A percentile compares a stretch with the other conserved stretches of the same genome.
phyloP scores from a whole-genome alignment of 2,888 invertebrate genomes.

The Parelbella ahira region DNA sequence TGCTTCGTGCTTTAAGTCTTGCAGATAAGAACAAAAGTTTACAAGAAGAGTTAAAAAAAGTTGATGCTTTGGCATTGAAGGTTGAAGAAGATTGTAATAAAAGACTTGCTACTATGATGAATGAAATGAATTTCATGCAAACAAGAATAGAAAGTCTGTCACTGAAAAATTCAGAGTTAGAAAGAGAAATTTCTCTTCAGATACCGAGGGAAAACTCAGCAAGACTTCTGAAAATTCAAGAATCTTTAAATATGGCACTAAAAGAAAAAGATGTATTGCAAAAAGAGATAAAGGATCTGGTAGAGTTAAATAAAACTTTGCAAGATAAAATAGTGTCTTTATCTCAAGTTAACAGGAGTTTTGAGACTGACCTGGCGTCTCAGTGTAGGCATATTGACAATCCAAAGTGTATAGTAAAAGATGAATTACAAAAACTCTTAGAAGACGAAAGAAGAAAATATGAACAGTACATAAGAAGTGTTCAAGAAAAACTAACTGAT shows the following conservation, averaged over 20 bases:
- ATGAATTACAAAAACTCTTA: conserved; percentile 58
- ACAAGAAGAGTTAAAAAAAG: conserved; percentile 85
- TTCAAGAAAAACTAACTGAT: conserved; percentile 63
- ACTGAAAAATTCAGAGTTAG: conserved; percentile 69
- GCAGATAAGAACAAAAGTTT: conserved; percentile 87
- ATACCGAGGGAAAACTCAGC: conserved; percentile 38
- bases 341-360: conserved; percentile 44
- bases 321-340: conserved; percentile 62
- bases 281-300: conserved; percentile 67
- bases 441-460: conserved; percentile 67
- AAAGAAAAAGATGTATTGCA: conserved; percentile 68
- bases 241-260: conserved; percentile 44
- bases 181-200: conserved; percentile 77
- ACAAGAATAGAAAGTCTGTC: conserved; percentile 72
- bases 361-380: conserved; percentile 32
- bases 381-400: conserved; percentile 31
- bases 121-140: conserved; percentile 81
- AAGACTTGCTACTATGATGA: conserved; percentile 81
- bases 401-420: conserved; percentile 53
- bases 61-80: conserved; percentile 86
- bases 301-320: conserved; percentile 70
- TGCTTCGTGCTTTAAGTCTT: conserved; percentile 86
- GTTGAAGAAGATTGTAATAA: conserved; percentile 89
- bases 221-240: conserved; percentile 40
- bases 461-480: conserved; percentile 56